A percentile compares a stretch with the other conserved stretches of the same genome.
phyloP scores from a whole-genome alignment of 2,888 invertebrate genomes.

The Carabus problematicus region DNA sequence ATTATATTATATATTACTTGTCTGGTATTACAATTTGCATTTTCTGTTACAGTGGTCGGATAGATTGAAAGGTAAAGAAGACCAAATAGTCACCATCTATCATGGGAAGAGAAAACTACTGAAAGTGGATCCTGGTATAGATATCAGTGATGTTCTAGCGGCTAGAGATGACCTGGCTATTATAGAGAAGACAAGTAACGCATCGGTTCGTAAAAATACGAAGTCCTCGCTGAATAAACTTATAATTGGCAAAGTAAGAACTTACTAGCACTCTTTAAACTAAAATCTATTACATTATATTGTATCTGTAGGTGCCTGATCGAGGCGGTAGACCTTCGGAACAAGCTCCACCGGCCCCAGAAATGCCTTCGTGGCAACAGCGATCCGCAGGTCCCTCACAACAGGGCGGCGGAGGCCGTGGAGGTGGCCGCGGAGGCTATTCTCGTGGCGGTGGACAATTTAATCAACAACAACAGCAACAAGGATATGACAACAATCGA shows the following conservation, averaged over 20 bases:
- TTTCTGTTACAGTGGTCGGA: conserved; percentile 78
- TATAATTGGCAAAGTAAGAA: conserved; percentile 79
- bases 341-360: conserved; percentile 91
- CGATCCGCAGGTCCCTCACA: conserved; percentile 62
- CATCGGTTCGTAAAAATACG: conserved; percentile 84
- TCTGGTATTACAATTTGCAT: not conserved
- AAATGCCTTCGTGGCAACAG: conserved; percentile 96
- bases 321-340: conserved; percentile 92
- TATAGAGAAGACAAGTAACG: conserved; percentile 93
- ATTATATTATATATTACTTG: not conserved
- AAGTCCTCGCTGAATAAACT: conserved; percentile 85
- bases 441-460: conserved; percentile 51
- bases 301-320: conserved; percentile 78
- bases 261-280: not conserved
- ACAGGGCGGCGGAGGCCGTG: conserved; percentile 60
- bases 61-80: conserved; percentile 75
- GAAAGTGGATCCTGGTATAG: conserved; percentile 69
- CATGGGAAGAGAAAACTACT: conserved; percentile 62
- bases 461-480: conserved; percentile 44
- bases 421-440: conserved; percentile 54
- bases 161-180: conserved; percentile 83
- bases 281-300: conserved; percentile 8
- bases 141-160: conserved; percentile 80
- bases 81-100: conserved; percentile 70
- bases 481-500: conserved; percentile 16